Evolutionary conservation across 1,140 invertebrate species (phyloP).

Genomic region (Ptiloglossa arizonensis): DNA sequence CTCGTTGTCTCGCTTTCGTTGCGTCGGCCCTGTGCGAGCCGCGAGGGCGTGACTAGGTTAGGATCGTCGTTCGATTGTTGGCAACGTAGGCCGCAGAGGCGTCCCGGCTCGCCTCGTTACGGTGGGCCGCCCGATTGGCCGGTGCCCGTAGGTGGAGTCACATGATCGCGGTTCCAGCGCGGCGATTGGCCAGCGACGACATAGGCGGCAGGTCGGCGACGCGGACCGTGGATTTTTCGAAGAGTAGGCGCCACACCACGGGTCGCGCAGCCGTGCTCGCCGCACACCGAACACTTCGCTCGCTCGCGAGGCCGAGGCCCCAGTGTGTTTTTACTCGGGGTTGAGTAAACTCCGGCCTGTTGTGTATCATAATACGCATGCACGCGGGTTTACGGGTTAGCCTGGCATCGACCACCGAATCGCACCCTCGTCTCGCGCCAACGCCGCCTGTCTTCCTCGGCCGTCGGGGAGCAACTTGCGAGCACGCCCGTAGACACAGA

Average conservation of each 20-base stretch:
- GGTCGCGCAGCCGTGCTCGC: slow-evolving; percentile 56
- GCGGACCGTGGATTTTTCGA: slow-evolving; percentile 60
- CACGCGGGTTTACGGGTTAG: slow-evolving; percentile 74
- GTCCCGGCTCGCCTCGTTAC: neutral
- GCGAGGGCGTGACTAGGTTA: slow-evolving; percentile 56
- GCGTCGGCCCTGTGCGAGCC: slow-evolving; percentile 52
- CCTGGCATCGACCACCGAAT: slow-evolving; percentile 61
- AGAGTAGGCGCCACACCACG: slow-evolving; percentile 31
- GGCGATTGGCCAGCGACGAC: neutral
- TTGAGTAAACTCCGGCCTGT: slow-evolving; percentile 81
- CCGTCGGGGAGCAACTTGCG: slow-evolving; percentile 12
- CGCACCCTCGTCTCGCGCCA: slow-evolving; percentile 51
- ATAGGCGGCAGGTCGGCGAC: slow-evolving; percentile 19
- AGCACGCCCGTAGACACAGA: neutral
- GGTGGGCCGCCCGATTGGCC: slow-evolving; percentile 10
- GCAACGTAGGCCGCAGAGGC: slow-evolving; percentile 14
- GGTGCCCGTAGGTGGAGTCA: slow-evolving; percentile 26
- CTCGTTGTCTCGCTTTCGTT: slow-evolving; percentile 46
- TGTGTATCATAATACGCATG: slow-evolving; percentile 81
- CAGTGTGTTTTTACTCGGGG: slow-evolving; percentile 82
- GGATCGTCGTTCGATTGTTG: slow-evolving; percentile 5
- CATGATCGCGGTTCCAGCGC: neutral
- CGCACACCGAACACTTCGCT: slow-evolving; percentile 47
- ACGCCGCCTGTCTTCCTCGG: slow-evolving; percentile 21
- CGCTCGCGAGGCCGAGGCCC: slow-evolving; percentile 71